Base-by-base conservation (phyloP, 2,113 vertebrate genomes). In the Gorilla gorilla region DNA sequence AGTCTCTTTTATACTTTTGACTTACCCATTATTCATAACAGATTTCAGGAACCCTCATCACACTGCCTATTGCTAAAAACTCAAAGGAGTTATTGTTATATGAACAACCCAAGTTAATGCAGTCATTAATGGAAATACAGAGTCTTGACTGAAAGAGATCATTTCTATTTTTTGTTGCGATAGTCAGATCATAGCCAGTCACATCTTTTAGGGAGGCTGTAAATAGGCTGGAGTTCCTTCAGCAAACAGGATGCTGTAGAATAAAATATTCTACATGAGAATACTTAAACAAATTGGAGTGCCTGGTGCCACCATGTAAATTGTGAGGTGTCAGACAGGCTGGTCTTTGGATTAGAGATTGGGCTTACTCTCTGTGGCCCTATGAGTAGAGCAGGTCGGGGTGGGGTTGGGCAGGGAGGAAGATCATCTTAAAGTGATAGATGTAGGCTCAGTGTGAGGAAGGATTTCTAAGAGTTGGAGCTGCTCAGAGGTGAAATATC, bases 121-220 rank as follows among this genome's bases (percentile, higher is more conserved):
- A 4, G 4, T 86, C 38, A 59, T 76, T 89, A 14, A 48, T 35
- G 18, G 48, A 89, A 89, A 23, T 22, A 57, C 20, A 59, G 61
- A 66, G 61, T 92, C 40, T 75, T 76, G 89, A 90, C 43, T 4
- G 55, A 89, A 78, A 85, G 32, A 92, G 43, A 20, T 64, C 38
- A 35, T 43, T 45, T 84, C 90, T 57, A 38, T 70, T 92, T 92
- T 82, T 48, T 32, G 10, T n/a, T 66, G 35, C n/a, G 43, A 66
- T n/a, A 9, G 8, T 90, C 40, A 50, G 30, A 73, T 20, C 64
- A 57, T 7, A 72, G 8, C 40, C 40, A 30, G n/a, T 48, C 57
- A 23, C 25, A 30, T 95, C n/a, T 91, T 73, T 89, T 27, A 86
- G 75, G 38, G 25, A 55, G 92, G 43, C 78, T 61, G 75, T 84